phyloP scores from a whole-genome alignment of 2,113 vertebrate genomes.

The Protomyctophum bolini region DNA sequence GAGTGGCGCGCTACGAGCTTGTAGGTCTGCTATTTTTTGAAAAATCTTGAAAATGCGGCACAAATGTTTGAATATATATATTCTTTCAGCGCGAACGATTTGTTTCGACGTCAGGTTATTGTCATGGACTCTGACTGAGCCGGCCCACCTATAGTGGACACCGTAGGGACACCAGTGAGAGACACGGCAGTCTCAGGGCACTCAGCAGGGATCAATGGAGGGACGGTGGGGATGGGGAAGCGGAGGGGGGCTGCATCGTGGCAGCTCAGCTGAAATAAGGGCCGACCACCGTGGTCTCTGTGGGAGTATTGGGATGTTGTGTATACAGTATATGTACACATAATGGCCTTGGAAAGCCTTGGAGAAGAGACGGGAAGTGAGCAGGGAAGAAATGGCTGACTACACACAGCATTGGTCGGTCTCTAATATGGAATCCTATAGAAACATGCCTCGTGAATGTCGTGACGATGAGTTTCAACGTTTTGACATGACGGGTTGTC shows the following conservation, averaged over 20 bases:
- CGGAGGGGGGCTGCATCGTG: conserved; percentile 21
- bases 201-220: conserved; percentile 37
- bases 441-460: no score
- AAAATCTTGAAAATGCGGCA: no score
- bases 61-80: no score
- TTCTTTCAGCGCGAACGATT: no score
- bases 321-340: conserved; percentile 19
- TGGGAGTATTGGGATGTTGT: conserved; percentile 44
- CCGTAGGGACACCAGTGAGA: conserved; percentile 22
- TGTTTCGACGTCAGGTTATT: no score
- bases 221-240: background rate
- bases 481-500: no score
- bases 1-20: no score
- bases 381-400: no score
- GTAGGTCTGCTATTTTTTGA: no score
- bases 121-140: conserved; percentile 41
- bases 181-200: conserved; percentile 31
- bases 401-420: no score
- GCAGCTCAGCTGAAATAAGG: conserved; percentile 48
- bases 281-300: conserved; percentile 44
- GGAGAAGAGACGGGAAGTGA: background rate
- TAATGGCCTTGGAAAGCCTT: conserved; percentile 28
- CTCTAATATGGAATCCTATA: no score
- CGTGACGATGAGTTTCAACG: no score
- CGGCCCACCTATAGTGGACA: conserved; percentile 2